These are phyloP conservation scores for Synergus umbraculus DNA, from an alignment of 2,888 invertebrate genomes.

Conservation along the genomic window DNA sequence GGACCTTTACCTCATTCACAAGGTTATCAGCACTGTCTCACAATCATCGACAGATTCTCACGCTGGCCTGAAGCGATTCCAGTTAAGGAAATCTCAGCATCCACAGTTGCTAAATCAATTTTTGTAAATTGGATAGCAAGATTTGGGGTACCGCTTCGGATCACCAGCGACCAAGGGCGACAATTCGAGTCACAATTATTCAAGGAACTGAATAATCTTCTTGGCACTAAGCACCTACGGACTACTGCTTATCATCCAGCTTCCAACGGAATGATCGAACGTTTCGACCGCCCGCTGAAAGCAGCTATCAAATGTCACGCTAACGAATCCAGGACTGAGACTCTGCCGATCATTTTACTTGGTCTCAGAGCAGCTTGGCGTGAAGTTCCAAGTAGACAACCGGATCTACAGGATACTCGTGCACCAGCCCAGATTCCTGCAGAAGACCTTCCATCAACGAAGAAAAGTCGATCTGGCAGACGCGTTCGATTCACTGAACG, in stretches of 20 bases:
- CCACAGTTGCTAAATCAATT: neutral
- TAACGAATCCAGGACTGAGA: constrained; percentile 31
- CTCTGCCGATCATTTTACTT: constrained; percentile 40
- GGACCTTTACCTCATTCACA: no score
- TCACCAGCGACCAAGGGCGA: constrained; percentile 60
- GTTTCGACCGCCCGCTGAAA: constrained; percentile 43
- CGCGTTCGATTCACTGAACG: no score
- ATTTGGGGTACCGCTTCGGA: constrained; percentile 52
- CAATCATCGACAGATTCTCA: no score
- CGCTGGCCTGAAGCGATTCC: no score
- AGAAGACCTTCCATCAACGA: no score
- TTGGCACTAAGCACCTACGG: constrained; percentile 43
- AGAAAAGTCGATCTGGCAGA: no score
- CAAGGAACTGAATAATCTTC: constrained; percentile 43
- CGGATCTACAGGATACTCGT: no score
- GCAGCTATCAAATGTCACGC: constrained; percentile 41
- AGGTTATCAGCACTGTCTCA: no score
- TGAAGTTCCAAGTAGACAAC: neutral
- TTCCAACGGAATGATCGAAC: constrained; percentile 42
- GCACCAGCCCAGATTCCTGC: no score
- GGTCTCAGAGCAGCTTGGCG: constrained; percentile 45
- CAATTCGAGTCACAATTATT: constrained; percentile 63
- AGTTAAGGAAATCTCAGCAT: neutral
- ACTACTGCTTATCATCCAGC: constrained; percentile 43
- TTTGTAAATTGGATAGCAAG: constrained; percentile 14